Evolutionary conservation across 2,797 vertebrate genomes (phyloP), one percentile per base, ranked within the genome.

Genomic region (Ficedula albicollis): DNA sequence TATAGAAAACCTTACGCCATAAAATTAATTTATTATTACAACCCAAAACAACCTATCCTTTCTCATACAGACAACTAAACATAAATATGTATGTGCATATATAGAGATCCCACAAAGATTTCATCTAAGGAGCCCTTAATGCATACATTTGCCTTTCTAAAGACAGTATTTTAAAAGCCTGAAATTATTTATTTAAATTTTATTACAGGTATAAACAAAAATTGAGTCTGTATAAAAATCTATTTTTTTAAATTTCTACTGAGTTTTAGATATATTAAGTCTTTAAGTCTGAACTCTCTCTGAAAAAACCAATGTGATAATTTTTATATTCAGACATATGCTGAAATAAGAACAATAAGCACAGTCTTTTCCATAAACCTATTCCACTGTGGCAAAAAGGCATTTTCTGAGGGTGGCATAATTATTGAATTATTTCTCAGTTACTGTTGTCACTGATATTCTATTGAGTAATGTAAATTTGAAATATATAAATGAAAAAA

Each of bases 241-340:
- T 81, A 9, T 54, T 34, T 74, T 90, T 95, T 75, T 13, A 44
- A 74, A 87, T 96, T 85, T 95, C 51, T 70, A 41, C 58, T 87
- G 58, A 90, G 13, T 54, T 82, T 64, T 82, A 70, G 29, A 43
- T 23, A 75, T 58, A 70, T 69, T 93, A 86, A 94, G 87, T 94
- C 46, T 85, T 67, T 39, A 78, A 93, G n/a, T 62, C 46, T 64
- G 83, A 84, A 91, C 29, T 84, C 68, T 69, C n/a, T 68, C 60
- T 62, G 75, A 60, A 91, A 87, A 95, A 92, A 27, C 13, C 67
- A 85, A 90, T 41, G 13, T 41, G 20, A 70, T 56, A 5, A 2
- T 43, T 76, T 84, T 86, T 67, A 64, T 90, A 52, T 94, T 86
- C 43, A 77, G 60, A 82, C 26, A 43, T 75, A 48, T n/a, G 29